These are phyloP conservation scores for Menura novaehollandiae DNA, from an alignment of 2,113 vertebrate genomes.

Conservation along the genomic window DNA sequence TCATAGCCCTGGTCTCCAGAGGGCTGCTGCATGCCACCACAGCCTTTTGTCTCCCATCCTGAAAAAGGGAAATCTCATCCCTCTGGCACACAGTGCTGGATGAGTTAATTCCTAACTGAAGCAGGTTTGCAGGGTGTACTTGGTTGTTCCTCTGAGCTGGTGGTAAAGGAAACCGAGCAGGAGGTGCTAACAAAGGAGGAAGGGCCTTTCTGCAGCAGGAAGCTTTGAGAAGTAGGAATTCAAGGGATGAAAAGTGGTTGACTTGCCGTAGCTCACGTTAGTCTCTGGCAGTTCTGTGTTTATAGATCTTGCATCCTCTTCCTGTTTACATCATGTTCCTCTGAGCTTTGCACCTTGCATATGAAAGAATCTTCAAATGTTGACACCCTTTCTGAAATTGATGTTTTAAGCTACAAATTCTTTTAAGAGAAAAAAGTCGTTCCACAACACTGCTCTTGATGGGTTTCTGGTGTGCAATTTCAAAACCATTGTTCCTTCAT, in stretches of 20 bases:
- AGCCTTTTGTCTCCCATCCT: neutral
- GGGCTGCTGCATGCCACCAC: neutral
- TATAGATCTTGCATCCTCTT: neutral
- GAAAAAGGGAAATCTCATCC: neutral
- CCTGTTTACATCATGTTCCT: neutral
- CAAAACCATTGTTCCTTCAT: neutral
- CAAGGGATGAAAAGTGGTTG: neutral
- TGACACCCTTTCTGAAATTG: neutral
- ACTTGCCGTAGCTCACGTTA: neutral
- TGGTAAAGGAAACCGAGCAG: neutral
- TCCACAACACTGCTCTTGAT: neutral
- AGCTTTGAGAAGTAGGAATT: neutral
- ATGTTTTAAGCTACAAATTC: neutral
- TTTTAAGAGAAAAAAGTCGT: neutral
- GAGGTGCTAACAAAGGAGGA: neutral
- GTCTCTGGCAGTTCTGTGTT: neutral
- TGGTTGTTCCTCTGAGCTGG: neutral
- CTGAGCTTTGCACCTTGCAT: neutral
- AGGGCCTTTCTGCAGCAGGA: neutral
- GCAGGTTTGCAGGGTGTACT: neutral
- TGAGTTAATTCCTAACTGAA: neutral
- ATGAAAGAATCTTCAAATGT: constrained; percentile 37
- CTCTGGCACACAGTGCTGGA: neutral
- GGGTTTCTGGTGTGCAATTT: neutral
- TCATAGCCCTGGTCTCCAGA: neutral